Evolutionary conservation across 2,113 vertebrate species (phyloP), one percentile per base, ranked within the genome.

Genomic region (Thunnus thynnus): DNA sequence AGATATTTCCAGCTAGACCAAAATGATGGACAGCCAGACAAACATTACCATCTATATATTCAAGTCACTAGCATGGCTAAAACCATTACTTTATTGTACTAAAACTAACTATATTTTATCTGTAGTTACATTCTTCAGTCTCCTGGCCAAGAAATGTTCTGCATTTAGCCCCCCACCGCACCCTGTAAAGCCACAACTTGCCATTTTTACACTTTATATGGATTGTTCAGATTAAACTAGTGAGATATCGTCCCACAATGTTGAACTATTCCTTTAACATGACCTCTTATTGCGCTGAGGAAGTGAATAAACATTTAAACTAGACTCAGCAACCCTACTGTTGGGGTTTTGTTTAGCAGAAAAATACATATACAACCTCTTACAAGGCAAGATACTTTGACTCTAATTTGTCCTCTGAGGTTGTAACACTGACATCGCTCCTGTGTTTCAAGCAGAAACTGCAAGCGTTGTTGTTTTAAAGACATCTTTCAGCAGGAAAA

Each of bases 391-490:
- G 46, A 51, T 68, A 11, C 80, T 73, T 82, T 88, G 78, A 88
- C 74, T 80, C 46, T 83, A 89, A 91, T 87, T 82, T 86, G 86
- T 91, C 90, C 90, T 90, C 82, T 79, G 85, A 85, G 86, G 82
- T 77, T 88, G 80, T 46, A 68, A 77, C 70, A 63, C 73, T 56
- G 76, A 85, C 88, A 85, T 80, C 17, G 55, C 80, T 81, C 54
- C 51, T 30, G 57, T 57, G 76, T 80, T 85, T 71, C 82, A 78
- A 82, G 75, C 55, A 69, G 55, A 72, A 32, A 46, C 64, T 80
- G 65, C 79, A 78, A 86, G 84, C 8, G 44, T 13, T 47, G 51
- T 36, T 84, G 73, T 89, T 91, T 93, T 68, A 87, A 86, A 92
- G 73, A 74, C 70, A 68, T 77, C 80, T 83, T 85, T 89, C 76